Base-by-base conservation (phyloP, 2,888 invertebrate species). In the Ophraella communa region DNA sequence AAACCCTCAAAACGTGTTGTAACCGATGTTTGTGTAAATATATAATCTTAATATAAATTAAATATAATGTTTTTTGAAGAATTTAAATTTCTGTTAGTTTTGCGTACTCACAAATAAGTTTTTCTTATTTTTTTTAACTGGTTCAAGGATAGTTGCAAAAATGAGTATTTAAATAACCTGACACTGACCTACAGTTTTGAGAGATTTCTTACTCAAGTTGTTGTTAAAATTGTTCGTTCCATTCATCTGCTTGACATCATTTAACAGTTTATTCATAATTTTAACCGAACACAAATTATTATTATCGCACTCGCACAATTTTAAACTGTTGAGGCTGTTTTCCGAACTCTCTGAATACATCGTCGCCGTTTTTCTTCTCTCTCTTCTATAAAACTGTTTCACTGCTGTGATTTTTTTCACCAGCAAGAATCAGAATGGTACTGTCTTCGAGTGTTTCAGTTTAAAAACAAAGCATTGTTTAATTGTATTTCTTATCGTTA, bases 141-240 rank as follows among this genome's bases (percentile, higher is more conserved):
- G 35, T 4, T 1, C 35, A 35, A 35, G 35, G 35, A 35, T 4
- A n/a, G n/a, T 35, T 35, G 24, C 20, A 17, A 44, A 35, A 54
- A 0, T 33, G 11, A 3, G 11, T 51, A 49, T 8, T 14, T 10
- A 53, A 39, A 30, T 58, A 35, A 27, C 68, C 73, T 74, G 64
- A 78, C 78, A 71, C 74, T 74, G 64, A 79, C 79, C 78, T 66
- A 76, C 66, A 33, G 71, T 66, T 69, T 74, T 76, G 33, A 60
- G 20, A 1, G 65, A 42, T 62, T 71, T 67, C 58, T 70, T 71
- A 44, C 63, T 65, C 21, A 65, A 69, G 56, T 74, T 76, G n/a
- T 73, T 73, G 64, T 77, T 78, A 47, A 69, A 72, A 66, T 77
- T 78, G 49, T 74, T 71, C 64, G 78, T 78, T 56, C 70, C 76